phyloP scores from a whole-genome alignment of 2,113 vertebrate genomes.

The Protobothrops mucrosquamatus region DNA sequence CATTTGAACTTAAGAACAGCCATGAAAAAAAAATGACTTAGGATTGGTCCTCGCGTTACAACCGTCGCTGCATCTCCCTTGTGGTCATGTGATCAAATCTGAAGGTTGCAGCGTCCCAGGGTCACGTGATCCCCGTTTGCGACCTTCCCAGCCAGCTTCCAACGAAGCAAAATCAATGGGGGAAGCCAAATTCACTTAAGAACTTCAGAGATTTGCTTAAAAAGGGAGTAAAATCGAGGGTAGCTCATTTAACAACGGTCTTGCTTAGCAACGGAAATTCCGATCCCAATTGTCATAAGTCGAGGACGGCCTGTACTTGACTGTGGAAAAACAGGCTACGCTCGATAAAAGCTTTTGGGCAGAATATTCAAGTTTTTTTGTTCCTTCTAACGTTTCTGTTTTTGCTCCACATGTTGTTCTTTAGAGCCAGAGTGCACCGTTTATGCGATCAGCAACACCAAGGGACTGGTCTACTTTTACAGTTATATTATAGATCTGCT shows the following conservation, averaged over 20 bases:
- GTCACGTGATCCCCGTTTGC: too few relatives aligned
- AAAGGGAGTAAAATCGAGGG: neutral
- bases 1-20: too few relatives aligned
- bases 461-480: conserved; percentile 83
- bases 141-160: too few relatives aligned
- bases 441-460: conserved; percentile 67
- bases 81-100: too few relatives aligned
- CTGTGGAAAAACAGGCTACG: too few relatives aligned
- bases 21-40: too few relatives aligned
- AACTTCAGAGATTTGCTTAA: neutral
- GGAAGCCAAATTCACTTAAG: neutral
- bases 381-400: neutral
- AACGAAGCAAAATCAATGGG: too few relatives aligned
- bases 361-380: neutral
- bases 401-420: conserved; percentile 37
- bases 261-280: neutral
- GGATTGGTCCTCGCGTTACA: too few relatives aligned
- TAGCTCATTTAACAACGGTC: neutral
- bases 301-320: neutral
- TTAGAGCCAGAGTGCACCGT: conserved; percentile 73
- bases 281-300: neutral
- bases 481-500: conserved; percentile 85
- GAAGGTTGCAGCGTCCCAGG: too few relatives aligned
- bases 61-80: neutral
- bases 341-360: neutral